These are phyloP conservation scores for Agrypnia vestita DNA, from an alignment of 1,140 invertebrate species.

Conservation along the genomic window DNA sequence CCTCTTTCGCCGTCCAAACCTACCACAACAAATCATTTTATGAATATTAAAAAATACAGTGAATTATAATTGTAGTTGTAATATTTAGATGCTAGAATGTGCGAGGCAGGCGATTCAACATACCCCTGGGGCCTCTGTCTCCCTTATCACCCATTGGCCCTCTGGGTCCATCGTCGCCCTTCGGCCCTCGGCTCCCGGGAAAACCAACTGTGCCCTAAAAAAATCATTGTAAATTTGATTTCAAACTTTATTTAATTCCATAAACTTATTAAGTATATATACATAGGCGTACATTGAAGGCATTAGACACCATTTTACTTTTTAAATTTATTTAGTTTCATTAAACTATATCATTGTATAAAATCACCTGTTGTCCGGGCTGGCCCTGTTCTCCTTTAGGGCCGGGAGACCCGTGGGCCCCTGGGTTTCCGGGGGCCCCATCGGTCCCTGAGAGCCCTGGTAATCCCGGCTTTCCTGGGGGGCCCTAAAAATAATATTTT, in stretches of 20 bases:
- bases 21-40: constrained; percentile 45
- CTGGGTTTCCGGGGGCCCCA: constrained; percentile 81
- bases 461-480: constrained; percentile 82
- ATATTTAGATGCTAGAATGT: not conserved
- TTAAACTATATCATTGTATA: no score
- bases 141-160: constrained; percentile 77
- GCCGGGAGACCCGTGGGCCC: constrained; percentile 80
- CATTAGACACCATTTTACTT: no score
- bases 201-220: constrained; percentile 81
- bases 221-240: not conserved
- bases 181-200: constrained; percentile 81
- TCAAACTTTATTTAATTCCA: not conserved
- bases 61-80: constrained; percentile 5
- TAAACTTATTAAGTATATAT: not conserved
- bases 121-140: constrained; percentile 71
- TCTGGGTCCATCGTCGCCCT: constrained; percentile 84
- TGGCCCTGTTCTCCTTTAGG: constrained; percentile 79
- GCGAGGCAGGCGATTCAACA: not conserved
- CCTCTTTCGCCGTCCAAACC: constrained; percentile 86
- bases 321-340: no score
- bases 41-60: not conserved
- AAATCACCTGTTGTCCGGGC: constrained; percentile 75
- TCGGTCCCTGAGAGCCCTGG: constrained; percentile 83
- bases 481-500: constrained; percentile 71
- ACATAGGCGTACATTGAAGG: no score